phyloP scores from a whole-genome alignment of 2,888 invertebrate genomes.

The Trachelus iudaicus region DNA sequence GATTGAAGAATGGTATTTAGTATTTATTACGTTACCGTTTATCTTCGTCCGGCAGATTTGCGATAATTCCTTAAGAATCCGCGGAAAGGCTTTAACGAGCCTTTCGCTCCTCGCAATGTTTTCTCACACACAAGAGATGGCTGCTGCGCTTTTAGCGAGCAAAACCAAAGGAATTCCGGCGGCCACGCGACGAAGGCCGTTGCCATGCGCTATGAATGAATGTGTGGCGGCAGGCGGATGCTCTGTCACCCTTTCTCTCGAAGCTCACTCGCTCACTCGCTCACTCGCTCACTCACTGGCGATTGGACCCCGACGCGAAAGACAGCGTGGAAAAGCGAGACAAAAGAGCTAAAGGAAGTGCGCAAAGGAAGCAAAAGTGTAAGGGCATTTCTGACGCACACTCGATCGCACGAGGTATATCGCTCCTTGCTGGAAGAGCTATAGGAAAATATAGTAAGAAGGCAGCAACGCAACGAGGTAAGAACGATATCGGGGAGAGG shows the following conservation, averaged over 20 bases:
- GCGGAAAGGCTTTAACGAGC: not conserved
- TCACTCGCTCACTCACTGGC: not conserved
- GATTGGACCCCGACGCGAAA: not conserved
- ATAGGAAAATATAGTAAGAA: not conserved
- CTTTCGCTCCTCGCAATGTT: not conserved
- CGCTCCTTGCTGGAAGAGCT: not conserved
- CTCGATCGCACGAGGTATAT: constrained; percentile 13
- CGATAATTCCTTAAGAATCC: not conserved
- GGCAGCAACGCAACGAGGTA: not conserved
- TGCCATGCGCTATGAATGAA: constrained; percentile 31
- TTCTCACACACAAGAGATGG: not conserved
- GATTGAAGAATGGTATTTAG: not conserved
- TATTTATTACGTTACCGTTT: not conserved
- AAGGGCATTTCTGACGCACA: not conserved
- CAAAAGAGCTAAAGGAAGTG: not conserved
- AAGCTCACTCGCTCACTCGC: no score
- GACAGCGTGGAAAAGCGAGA: not conserved
- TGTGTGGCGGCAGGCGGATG: constrained; percentile 20
- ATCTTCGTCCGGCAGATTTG: not conserved
- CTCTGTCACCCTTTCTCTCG: not conserved
- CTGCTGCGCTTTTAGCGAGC: constrained; percentile 26
- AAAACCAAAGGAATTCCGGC: constrained; percentile 36
- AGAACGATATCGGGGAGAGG: not conserved
- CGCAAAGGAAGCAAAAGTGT: not conserved
- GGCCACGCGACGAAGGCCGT: constrained; percentile 33